Conservation (phyloP, 2,797 vertebrate species). For the Erpetoichthys calabaricus region DNA sequence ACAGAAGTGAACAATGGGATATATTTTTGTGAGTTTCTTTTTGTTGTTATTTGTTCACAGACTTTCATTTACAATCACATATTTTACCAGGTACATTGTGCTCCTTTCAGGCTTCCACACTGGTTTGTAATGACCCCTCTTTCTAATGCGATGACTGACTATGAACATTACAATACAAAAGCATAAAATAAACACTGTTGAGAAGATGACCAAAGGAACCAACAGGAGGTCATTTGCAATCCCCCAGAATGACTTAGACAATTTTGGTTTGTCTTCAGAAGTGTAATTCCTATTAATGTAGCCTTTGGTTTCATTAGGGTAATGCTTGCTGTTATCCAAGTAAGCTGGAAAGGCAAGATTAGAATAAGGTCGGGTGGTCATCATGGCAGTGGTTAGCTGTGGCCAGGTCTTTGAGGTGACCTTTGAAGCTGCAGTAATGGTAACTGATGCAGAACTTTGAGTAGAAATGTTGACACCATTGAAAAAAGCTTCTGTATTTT, state of each 20-base stretch:
- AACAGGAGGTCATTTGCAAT: constrained; percentile 42
- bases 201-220: constrained; percentile 48
- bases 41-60: constrained; percentile 22
- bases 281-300: constrained; percentile 51
- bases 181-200: constrained; percentile 52
- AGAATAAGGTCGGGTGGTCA: constrained; percentile 10
- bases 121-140: constrained; percentile 52
- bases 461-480: background rate
- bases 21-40: no score
- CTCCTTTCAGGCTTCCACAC: constrained; percentile 30
- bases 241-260: constrained; percentile 35
- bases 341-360: constrained; percentile 20
- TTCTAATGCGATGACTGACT: constrained; percentile 46
- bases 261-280: constrained; percentile 1
- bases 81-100: constrained; percentile 53
- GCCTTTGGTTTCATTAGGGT: constrained; percentile 59
- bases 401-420: constrained; percentile 7
- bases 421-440: background rate
- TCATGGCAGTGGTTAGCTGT: background rate
- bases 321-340: constrained; percentile 48
- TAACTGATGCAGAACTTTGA: background rate
- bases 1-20: no score
- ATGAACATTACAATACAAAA: constrained; percentile 52
- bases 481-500: no score
- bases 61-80: constrained; percentile 38